These are phyloP conservation scores for Malurus elegans DNA, from an alignment of 2,113 vertebrate species.

Conservation along the genomic window DNA sequence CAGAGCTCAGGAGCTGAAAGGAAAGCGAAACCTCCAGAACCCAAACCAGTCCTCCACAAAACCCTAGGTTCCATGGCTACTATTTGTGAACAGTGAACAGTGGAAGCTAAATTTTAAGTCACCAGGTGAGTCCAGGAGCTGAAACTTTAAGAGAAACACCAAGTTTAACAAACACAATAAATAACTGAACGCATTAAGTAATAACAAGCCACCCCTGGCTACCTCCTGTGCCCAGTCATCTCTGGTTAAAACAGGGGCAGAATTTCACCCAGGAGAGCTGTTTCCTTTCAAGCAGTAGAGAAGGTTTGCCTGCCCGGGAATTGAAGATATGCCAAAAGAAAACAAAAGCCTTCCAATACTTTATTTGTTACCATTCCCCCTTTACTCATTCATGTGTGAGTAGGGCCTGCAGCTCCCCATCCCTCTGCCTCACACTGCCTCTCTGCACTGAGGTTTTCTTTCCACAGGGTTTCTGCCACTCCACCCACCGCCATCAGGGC, in stretches of 20 bases:
- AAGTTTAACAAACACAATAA: background rate
- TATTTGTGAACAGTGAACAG: background rate
- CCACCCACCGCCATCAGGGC: accelerated
- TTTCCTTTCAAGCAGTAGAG: background rate
- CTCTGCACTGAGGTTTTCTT: background rate
- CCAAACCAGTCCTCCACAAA: background rate
- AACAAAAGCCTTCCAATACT: background rate
- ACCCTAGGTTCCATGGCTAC: too few species aligned
- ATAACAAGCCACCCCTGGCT: background rate
- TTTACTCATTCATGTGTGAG: background rate
- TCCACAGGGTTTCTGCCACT: background rate
- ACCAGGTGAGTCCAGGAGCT: background rate
- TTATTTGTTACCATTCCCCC: background rate
- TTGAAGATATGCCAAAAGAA: background rate
- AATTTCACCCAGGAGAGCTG: background rate
- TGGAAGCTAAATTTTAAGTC: background rate
- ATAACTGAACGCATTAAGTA: background rate
- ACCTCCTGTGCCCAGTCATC: background rate
- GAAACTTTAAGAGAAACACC: background rate
- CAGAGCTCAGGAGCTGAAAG: background rate
- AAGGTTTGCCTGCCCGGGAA: background rate
- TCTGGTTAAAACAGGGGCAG: background rate
- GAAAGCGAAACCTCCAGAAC: background rate
- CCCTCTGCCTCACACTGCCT: background rate
- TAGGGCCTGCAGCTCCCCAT: background rate